Percentiles rank a stretch among this genome's conserved stretches.
Evolutionary conservation across 2,113 vertebrate species (phyloP).

Genomic region (Henicopernis longicauda): DNA sequence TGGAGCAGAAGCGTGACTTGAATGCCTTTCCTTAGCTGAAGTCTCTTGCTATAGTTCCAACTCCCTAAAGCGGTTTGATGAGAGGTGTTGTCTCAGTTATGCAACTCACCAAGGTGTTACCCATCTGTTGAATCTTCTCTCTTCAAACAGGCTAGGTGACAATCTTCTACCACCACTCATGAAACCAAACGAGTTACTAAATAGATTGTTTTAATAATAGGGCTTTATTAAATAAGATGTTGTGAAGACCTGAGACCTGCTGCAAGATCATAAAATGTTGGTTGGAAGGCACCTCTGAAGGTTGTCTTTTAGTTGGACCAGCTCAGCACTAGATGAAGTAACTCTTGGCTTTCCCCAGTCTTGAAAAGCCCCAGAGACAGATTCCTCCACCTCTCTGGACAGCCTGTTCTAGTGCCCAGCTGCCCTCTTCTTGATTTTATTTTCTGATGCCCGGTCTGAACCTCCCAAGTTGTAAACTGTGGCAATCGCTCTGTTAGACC

Average conservation of each 20-base stretch:
- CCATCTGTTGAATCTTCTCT: background rate
- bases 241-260: background rate
- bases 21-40: background rate
- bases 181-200: conserved; percentile 19
- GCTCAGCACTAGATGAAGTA: background rate
- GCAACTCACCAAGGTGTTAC: background rate
- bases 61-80: background rate
- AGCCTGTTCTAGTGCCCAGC: background rate
- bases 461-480: background rate
- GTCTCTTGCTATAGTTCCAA: background rate
- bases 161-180: conserved; percentile 8
- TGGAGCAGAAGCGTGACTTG: background rate
- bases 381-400: background rate
- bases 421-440: background rate
- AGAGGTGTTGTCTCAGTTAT: background rate
- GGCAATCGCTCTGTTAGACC: background rate
- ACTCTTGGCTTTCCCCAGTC: background rate
- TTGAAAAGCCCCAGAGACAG: background rate
- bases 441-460: background rate
- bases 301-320: background rate
- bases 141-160: conserved; percentile 41
- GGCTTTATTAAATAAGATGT: background rate
- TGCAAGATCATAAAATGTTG: background rate
- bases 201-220: conserved; percentile 12
- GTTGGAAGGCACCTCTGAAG: background rate